phyloP scores from a whole-genome alignment of 2,888 invertebrate genomes.

The Danaus chrysippus region DNA sequence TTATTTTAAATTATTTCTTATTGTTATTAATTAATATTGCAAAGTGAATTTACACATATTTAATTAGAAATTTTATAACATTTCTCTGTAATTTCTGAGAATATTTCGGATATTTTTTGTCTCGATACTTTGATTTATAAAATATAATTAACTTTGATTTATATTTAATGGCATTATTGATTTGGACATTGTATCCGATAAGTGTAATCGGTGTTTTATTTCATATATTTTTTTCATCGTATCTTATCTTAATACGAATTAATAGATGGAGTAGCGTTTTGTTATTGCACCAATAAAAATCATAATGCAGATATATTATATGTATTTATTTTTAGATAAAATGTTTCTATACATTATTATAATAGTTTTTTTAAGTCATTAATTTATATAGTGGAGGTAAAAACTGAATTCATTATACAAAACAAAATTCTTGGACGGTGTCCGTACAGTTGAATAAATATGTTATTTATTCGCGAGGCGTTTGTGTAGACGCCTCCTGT shows the following conservation, averaged over 20 bases:
- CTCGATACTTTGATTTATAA: conserved; percentile 12
- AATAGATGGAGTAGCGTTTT: conserved; percentile 42
- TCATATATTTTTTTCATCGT: conserved; percentile 42
- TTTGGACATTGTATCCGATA: conserved; percentile 37
- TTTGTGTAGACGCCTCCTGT: conserved; percentile 28
- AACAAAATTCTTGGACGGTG: conserved; percentile 32
- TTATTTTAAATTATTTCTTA: too few relatives aligned
- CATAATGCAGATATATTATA: conserved; percentile 20
- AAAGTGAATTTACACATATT: too few relatives aligned
- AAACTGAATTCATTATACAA: conserved; percentile 26
- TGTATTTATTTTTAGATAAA: neutral
- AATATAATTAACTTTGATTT: conserved; percentile 27
- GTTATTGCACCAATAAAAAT: conserved; percentile 24
- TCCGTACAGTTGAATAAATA: conserved; percentile 30
- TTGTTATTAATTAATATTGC: too few relatives aligned
- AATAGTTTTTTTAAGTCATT: too few relatives aligned
- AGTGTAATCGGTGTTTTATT: conserved; percentile 46
- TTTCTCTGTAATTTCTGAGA: too few relatives aligned
- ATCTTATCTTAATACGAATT: conserved; percentile 52
- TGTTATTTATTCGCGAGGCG: conserved; percentile 35
- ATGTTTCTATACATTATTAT: too few relatives aligned
- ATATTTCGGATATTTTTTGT: too few relatives aligned
- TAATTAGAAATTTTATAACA: too few relatives aligned
- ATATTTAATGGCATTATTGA: conserved; percentile 26
- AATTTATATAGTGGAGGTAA: neutral